phyloP scores from a whole-genome alignment of 1,140 invertebrate species.

The Tigriopus japonicus region DNA sequence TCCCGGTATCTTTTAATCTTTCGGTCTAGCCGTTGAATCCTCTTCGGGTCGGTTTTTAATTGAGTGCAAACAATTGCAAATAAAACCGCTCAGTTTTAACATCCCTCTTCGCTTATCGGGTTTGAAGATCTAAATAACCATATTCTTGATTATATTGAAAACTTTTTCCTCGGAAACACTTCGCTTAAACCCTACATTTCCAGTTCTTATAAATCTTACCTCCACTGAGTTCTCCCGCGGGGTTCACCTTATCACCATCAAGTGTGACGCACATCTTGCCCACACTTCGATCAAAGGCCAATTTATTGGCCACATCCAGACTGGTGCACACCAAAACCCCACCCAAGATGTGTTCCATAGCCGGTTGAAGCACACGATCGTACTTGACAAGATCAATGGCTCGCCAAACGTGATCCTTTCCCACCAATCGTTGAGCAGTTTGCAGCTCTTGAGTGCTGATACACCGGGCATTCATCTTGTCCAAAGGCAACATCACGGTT shows the following conservation, averaged over 20 bases:
- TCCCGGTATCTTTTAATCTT: too few relatives aligned
- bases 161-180: too few relatives aligned
- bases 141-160: too few relatives aligned
- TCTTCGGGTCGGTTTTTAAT: too few relatives aligned
- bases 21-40: too few relatives aligned
- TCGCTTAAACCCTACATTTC: too few relatives aligned
- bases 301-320: slow-evolving; percentile 50
- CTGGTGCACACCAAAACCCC: slow-evolving; percentile 60
- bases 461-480: slow-evolving; percentile 50
- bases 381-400: slow-evolving; percentile 66
- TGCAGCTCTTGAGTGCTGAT: slow-evolving; percentile 41
- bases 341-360: slow-evolving; percentile 81
- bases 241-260: slow-evolving; percentile 79
- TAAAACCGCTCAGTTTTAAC: too few relatives aligned
- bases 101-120: too few relatives aligned
- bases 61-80: too few relatives aligned
- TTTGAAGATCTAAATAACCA: too few relatives aligned
- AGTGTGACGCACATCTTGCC: slow-evolving; percentile 63
- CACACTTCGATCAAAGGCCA: slow-evolving; percentile 54
- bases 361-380: slow-evolving; percentile 41
- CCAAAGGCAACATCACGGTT: slow-evolving; percentile 72
- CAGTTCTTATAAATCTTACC: too few relatives aligned
- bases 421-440: slow-evolving; percentile 52
- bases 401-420: slow-evolving; percentile 54
- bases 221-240: slow-evolving; percentile 67